Conservation (phyloP, 2,113 vertebrate genomes). For the Loxodonta africana region DNA sequence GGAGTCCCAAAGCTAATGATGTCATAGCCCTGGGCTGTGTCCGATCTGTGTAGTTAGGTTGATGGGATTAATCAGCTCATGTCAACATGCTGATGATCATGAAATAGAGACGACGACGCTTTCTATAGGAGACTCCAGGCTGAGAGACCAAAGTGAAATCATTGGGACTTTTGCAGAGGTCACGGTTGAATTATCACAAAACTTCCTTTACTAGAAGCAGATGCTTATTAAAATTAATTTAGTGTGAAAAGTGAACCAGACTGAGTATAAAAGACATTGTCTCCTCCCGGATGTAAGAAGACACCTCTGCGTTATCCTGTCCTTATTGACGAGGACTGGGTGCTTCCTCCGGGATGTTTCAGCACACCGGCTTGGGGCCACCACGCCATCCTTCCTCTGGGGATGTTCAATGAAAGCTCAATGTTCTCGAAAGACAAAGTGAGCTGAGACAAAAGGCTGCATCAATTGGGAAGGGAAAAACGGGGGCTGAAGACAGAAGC, state of each 20-base stretch:
- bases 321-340: slow-evolving; percentile 82
- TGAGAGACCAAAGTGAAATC: slow-evolving; percentile 85
- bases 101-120: slow-evolving; percentile 84
- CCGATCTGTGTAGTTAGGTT: slow-evolving; percentile 82
- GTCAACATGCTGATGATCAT: slow-evolving; percentile 89
- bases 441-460: slow-evolving; percentile 84
- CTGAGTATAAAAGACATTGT: slow-evolving; percentile 89
- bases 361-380: slow-evolving; percentile 71
- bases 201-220: slow-evolving; percentile 90
- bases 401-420: slow-evolving; percentile 81
- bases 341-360: slow-evolving; percentile 84
- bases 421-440: slow-evolving; percentile 78
- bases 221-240: slow-evolving; percentile 92
- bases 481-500: background rate
- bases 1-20: slow-evolving; percentile 79
- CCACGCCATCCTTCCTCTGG: slow-evolving; percentile 69
- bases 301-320: slow-evolving; percentile 87
- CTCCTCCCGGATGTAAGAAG: slow-evolving; percentile 87
- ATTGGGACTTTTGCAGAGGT: slow-evolving; percentile 87
- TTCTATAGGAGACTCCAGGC: slow-evolving; percentile 83
- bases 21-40: slow-evolving; percentile 80
- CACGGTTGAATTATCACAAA: slow-evolving; percentile 91
- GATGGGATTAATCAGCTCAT: slow-evolving; percentile 91
- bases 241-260: slow-evolving; percentile 91
- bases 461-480: slow-evolving; percentile 81